phyloP scores from a whole-genome alignment of 1,140 invertebrate genomes.

The Drosophila chauvacae region DNA sequence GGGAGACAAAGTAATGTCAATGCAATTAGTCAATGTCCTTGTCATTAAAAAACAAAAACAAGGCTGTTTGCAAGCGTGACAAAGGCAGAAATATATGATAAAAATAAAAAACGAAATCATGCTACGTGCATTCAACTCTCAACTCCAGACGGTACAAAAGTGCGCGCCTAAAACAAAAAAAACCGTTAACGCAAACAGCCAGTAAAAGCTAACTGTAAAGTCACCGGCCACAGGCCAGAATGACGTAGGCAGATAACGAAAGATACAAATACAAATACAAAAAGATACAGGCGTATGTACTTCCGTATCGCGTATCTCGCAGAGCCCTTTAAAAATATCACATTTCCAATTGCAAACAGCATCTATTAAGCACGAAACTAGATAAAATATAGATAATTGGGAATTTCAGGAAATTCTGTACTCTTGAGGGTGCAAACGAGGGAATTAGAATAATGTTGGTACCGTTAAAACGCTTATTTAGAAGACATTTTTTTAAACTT shows the following conservation, averaged over 20 bases:
- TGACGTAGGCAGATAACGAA: constrained; percentile 64
- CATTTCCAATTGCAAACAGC: background rate
- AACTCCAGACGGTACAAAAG: constrained; percentile 30
- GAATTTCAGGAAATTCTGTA: background rate
- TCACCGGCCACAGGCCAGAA: constrained; percentile 32
- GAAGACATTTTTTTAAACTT: background rate
- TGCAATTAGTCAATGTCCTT: constrained; percentile 83
- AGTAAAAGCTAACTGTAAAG: constrained; percentile 58
- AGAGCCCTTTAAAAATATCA: background rate
- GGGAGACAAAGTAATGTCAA: constrained; percentile 77
- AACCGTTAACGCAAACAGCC: constrained; percentile 6
- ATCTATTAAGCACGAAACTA: background rate
- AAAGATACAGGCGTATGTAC: constrained; percentile 15
- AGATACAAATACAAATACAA: constrained; percentile 9
- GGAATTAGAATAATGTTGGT: background rate
- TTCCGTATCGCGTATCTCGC: constrained; percentile 2
- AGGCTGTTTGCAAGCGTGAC: constrained; percentile 25
- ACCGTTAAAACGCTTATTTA: background rate
- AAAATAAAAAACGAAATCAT: constrained; percentile 34
- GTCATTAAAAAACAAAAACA: constrained; percentile 51
- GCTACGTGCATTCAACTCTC: constrained; percentile 61
- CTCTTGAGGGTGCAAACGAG: background rate
- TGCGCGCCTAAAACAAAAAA: constrained; percentile 45
- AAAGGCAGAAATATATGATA: constrained; percentile 21
- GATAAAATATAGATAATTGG: background rate